Evolutionary conservation across 1,140 invertebrate species (phyloP), one percentile per base, ranked within the genome.

Genomic region (Helicorthomorpha holstii): DNA sequence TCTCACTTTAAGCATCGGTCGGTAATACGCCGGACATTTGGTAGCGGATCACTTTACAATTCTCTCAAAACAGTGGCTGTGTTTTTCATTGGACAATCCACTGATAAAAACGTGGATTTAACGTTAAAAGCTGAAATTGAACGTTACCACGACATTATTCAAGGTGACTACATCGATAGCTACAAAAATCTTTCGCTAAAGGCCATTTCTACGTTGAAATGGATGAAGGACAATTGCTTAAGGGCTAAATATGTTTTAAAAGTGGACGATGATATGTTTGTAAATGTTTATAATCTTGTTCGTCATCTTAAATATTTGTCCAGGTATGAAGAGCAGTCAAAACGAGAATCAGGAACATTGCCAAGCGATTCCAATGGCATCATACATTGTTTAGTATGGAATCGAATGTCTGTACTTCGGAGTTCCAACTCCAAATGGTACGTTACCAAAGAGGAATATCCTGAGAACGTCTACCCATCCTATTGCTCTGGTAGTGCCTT

Each of bases 401-500:
- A 49, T 10, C 12, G 24, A 4, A 49, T 49, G 48, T 3, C 7
- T 41, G 48, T 49, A 12, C 3, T 49, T 27, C 24, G 22, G 12
- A 23, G 24, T 19, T 12, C 12, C 12, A 26, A 49, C 16, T 49
- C 54, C 27, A 60, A 60, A 49, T 65, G 63, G 60, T 63, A 57
- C 49, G 55, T 65, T 12, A 51, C 61, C 1, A 47, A 52, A 27
- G 56, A 58, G 24, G 59, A 63, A 7, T 66, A 55, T 43, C 53
- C 59, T 0, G 50, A 56, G n/a, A 27, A 54, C 1, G 26, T 21
- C 22, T 69, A 60, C 50, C 62, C 63, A 1, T 42, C 57, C 2
- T 65, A 65, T 41, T 52, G 57, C 4, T 58, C 60, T 12, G 63
- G 67, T 0, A 54, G 59, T n/a, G 56, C 57, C 10, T 65, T 63